A percentile compares a stretch with the other conserved stretches of the same genome.
Conservation (phyloP, 2,113 vertebrate genomes). For the Abramis brama region DNA sequence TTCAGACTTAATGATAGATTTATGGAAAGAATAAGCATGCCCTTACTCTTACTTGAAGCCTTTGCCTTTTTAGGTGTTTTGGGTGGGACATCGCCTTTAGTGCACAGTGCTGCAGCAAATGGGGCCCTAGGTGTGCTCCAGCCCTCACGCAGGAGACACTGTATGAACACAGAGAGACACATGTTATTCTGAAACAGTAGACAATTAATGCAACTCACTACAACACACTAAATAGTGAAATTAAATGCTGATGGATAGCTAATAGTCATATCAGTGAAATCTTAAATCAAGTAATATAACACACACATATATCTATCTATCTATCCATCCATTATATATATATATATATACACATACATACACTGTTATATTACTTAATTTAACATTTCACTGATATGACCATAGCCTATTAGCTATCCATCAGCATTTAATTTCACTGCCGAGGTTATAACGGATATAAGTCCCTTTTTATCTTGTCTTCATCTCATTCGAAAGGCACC, state of each 20-base stretch:
- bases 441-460: not conserved
- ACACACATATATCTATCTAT: too few relatives aligned
- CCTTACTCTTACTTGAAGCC: conserved; percentile 64
- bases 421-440: not conserved
- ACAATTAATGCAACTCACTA: too few relatives aligned
- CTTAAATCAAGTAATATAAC: not conserved
- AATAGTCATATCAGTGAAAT: not conserved
- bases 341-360: too few relatives aligned
- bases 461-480: not conserved
- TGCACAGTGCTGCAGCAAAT: conserved; percentile 67
- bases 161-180: not conserved
- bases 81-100: conserved; percentile 63
- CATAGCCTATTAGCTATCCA: not conserved
- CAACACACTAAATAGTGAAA: too few relatives aligned
- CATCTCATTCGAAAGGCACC: not conserved
- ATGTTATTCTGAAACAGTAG: not conserved
- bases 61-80: conserved; percentile 69
- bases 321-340: too few relatives aligned
- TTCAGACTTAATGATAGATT: not conserved
- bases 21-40: conserved; percentile 6
- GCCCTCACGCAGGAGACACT: conserved; percentile 70
- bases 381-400: not conserved
- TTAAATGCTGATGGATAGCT: not conserved
- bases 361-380: not conserved
- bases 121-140: conserved; percentile 61